Evolutionary conservation across 2,888 invertebrate species (phyloP), one percentile per base, ranked within the genome.

Genomic region (Heteromurus nitidus): DNA sequence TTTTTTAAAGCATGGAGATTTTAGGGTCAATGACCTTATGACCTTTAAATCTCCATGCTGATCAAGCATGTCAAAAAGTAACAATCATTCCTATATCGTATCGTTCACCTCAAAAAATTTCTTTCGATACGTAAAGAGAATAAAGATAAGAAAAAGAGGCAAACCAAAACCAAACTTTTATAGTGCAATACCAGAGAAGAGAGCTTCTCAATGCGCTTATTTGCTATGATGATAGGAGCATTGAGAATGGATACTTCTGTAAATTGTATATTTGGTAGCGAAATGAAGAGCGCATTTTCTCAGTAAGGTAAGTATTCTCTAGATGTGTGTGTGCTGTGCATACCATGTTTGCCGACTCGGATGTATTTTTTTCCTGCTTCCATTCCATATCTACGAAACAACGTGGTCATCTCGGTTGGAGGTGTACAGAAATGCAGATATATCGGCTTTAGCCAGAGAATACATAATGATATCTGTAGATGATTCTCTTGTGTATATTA

Each of bases 131-230:
- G 13, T 36, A 13, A 36, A 36, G 13, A 36, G 13, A 13, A 13
- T 36, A 50, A 50, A 50, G 50, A 18, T 36, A 50, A 50, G 50
- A 50, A 50, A n/a, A 50, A 50, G 36, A 36, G 50, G 11, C 50
- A 50, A 50, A 13, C 50, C n/a, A n/a, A 50, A n/a, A 11, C 11
- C 7, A n/a, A 11, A 7, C 50, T 13, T 13, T n/a, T 31, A 31
- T 2, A 62, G 62, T 62, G 31, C 30, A 30, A 62, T 62, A 62
- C 30, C 31, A 62, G 62, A 5, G 62, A n/a, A n/a, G n/a, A n/a
- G n/a, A n/a, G n/a, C n/a, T n/a, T n/a, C n/a, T n/a, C n/a, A n/a
- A n/a, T n/a, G n/a, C n/a, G n/a, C 5, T 5, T 50, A 5, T 7
- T 18, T 7, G 50, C 5, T 3, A 50, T 50, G 50, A 5, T 50